Evolutionary conservation across 2,888 invertebrate genomes (phyloP), one percentile per base, ranked within the genome.

Genomic region (Leptinotarsa juncta): DNA sequence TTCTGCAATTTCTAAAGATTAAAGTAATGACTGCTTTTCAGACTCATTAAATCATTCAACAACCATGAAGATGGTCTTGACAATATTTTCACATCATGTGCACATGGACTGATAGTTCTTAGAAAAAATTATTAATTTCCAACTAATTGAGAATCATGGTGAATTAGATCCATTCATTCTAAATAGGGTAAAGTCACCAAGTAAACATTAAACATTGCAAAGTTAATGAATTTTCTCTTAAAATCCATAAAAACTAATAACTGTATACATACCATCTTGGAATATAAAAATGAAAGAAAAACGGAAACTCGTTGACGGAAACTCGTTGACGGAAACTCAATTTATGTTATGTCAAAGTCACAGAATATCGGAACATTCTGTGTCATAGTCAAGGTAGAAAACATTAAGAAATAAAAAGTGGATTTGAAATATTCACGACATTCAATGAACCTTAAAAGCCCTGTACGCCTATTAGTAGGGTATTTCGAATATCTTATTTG

Each of bases 21-120:
- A 42, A 49, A 26, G 57, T 32, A 18, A 42, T 18, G 20, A 42
- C 14, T 51, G 49, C 23, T 72, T 71, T 49, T 87, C 91, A 91
- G 91, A 90, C 91, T 91, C 91, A 91, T 91, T 91, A 91, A 91
- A 91, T 91, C 89, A 91, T 90, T 86, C 84, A 77, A 78, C 86
- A 84, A 83, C 84, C 87, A 87, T 51, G 79, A 81, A 79, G 77
- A 79, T 79, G 20, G 79, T 83, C 82, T 82, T 80, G 78, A 60
- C 72, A 65, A 49, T 75, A 48, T 14, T 73, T 78, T 77, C 72
- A 74, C 81, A 82, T 81, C 81, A 83, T 69, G 71, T 55, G 71
- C 71, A 76, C 72, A 70, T 72, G 72, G 51, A 23, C 16, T 51
- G 50, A 15, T 60, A 32, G 10, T 42, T 26, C 14, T 49, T 65